phyloP scores from a whole-genome alignment of 2,888 invertebrate genomes.

The Pocota personata region DNA sequence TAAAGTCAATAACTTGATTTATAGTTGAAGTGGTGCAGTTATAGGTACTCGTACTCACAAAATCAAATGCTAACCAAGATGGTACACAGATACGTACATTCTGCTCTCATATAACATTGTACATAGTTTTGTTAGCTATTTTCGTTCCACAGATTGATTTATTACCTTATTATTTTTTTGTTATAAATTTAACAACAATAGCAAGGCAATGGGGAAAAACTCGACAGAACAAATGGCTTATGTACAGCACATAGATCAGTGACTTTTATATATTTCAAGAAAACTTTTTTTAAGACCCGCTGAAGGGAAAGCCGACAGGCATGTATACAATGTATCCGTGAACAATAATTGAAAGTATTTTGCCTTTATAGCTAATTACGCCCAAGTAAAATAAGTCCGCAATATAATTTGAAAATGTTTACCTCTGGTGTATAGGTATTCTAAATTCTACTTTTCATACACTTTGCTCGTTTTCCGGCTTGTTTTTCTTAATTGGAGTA shows the following conservation, averaged over 20 bases:
- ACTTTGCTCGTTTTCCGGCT: not conserved
- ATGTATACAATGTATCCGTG: not conserved
- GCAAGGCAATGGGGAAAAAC: not conserved
- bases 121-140: not conserved
- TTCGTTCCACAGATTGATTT: not conserved
- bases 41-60: not conserved
- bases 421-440: not conserved
- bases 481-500: slow-evolving; percentile 21
- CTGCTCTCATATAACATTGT: not conserved
- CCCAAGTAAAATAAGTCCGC: not conserved
- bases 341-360: not conserved
- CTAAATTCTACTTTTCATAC: not conserved
- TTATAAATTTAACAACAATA: not conserved
- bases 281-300: not conserved
- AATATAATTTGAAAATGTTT: not conserved
- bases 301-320: not conserved
- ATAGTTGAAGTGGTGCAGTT: not conserved
- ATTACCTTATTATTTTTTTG: not conserved
- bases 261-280: not conserved
- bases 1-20: not conserved
- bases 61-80: not conserved
- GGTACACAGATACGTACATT: not conserved
- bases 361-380: not conserved
- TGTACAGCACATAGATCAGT: not conserved
- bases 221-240: not conserved